Evolutionary conservation across 2,113 vertebrate genomes (phyloP).

Genomic region (Rhegmatorhina hoffmannsi): DNA sequence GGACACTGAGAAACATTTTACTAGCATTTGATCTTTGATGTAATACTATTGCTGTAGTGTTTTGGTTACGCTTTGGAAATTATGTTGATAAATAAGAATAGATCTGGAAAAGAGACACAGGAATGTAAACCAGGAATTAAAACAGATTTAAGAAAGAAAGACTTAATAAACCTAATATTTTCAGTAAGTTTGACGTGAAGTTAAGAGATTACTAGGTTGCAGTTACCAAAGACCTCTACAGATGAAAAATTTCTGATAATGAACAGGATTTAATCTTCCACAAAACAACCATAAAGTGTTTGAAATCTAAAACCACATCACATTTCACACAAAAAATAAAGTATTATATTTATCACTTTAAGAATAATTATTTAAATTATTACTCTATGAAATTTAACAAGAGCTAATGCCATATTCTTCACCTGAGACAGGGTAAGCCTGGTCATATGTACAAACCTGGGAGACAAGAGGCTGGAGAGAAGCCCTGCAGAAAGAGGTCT

Average conservation of each 20-base stretch:
- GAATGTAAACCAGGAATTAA: background rate
- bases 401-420: background rate
- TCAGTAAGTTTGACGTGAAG: background rate
- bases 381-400: background rate
- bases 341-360: background rate
- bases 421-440: background rate
- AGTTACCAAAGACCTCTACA: background rate
- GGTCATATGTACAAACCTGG: fast-evolving
- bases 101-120: background rate
- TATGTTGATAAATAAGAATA: background rate
- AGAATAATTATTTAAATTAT: background rate
- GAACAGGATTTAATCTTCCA: background rate
- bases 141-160: background rate
- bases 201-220: background rate
- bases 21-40: background rate
- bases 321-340: background rate
- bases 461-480: background rate
- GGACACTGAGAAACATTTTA: background rate
- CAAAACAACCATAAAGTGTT: background rate
- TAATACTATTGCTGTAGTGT: background rate
- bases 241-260: background rate
- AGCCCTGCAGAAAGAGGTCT: background rate
- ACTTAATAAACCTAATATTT: background rate
- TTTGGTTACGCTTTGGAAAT: background rate
- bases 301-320: background rate